Percentiles rank a stretch among this genome's conserved stretches.
phyloP scores from a whole-genome alignment of 2,888 invertebrate genomes.

The Adelognathus sp. region DNA sequence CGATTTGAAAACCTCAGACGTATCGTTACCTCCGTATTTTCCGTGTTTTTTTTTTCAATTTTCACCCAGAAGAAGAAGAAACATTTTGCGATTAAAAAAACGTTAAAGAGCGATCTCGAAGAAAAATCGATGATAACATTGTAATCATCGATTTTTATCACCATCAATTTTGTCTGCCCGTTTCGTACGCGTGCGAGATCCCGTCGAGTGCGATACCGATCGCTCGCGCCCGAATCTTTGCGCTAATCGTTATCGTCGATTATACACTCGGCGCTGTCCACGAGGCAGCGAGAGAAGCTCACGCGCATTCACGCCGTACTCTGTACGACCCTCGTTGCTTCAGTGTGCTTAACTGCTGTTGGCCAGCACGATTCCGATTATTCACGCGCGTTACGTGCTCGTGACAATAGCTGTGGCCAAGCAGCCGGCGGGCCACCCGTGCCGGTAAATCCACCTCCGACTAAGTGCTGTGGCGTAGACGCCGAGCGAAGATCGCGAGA shows the following conservation, averaged over 20 bases:
- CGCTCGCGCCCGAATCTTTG: neutral
- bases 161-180: neutral
- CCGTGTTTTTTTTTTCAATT: neutral
- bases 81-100: neutral
- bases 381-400: constrained; percentile 60
- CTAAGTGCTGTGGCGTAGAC: neutral
- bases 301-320: neutral
- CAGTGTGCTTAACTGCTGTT: neutral
- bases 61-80: neutral
- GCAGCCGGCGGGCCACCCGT: constrained; percentile 59
- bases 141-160: neutral
- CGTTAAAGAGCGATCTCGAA: too few species aligned
- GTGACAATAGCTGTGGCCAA: constrained; percentile 60
- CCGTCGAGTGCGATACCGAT: neutral
- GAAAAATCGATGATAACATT: too few species aligned
- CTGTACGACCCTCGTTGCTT: neutral
- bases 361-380: constrained; percentile 60
- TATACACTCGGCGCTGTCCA: neutral
- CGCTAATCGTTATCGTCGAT: constrained; percentile 1
- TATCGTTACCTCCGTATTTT: neutral
- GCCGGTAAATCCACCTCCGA: constrained; percentile 14
- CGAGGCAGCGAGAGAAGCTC: neutral
- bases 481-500: constrained; percentile 47
- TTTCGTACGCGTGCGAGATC: constrained; percentile 1
- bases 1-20: neutral